These are phyloP conservation scores for Cylindroiulus punctatus DNA, from an alignment of 2,888 invertebrate species.

Conservation along the genomic window DNA sequence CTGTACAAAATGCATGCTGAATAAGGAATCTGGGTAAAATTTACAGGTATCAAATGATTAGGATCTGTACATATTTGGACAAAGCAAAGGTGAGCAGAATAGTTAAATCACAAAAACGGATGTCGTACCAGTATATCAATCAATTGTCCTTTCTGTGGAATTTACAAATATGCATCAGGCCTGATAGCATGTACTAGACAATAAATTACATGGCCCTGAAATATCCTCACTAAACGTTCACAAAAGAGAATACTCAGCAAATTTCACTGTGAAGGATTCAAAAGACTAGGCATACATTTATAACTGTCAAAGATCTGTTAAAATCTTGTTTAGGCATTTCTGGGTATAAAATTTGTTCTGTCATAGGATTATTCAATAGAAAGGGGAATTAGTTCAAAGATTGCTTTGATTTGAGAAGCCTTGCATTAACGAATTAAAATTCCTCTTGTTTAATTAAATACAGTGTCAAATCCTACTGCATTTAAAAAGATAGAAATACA, in stretches of 20 bases:
- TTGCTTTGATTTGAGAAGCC: too few species aligned
- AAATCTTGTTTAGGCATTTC: too few species aligned
- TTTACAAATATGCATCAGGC: neutral
- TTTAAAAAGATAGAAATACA: too few species aligned
- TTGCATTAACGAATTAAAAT: too few species aligned
- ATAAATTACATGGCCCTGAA: neutral
- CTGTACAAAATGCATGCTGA: slow-evolving; percentile 54
- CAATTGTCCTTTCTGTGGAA: neutral
- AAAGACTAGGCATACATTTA: too few species aligned
- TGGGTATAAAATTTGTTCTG: too few species aligned
- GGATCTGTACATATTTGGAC: slow-evolving; percentile 30
- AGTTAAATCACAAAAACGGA: slow-evolving; percentile 3
- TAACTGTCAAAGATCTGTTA: too few species aligned
- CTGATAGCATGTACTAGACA: neutral
- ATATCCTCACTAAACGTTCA: neutral
- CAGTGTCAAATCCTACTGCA: too few species aligned
- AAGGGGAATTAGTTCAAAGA: too few species aligned
- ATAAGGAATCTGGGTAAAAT: slow-evolving; percentile 27
- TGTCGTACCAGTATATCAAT: slow-evolving; percentile 32
- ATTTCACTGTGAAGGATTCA: neutral
- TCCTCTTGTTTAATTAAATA: too few species aligned
- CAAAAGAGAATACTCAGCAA: neutral
- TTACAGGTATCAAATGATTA: slow-evolving; percentile 43
- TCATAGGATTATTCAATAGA: too few species aligned
- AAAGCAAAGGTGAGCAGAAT: slow-evolving; percentile 49